These are phyloP conservation scores for Andrena haemorrhoa DNA, from an alignment of 2,888 invertebrate genomes.

Conservation along the genomic window DNA sequence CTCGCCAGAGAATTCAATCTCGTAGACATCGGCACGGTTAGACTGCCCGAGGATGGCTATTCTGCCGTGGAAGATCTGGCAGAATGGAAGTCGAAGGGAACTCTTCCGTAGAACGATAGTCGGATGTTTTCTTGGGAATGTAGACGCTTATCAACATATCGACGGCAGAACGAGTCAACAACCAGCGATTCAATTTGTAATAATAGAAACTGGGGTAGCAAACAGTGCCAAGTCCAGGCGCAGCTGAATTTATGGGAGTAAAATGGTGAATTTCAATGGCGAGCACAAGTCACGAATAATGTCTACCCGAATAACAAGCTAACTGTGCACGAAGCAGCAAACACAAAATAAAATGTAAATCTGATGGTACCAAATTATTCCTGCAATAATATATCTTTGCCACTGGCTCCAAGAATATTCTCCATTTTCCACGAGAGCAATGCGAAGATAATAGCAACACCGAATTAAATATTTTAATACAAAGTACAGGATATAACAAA, in stretches of 20 bases:
- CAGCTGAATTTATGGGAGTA: slow-evolving; percentile 9
- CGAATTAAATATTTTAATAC: no score
- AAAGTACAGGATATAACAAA: no score
- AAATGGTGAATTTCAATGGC: background rate
- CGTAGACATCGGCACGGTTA: background rate
- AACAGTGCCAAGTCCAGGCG: background rate
- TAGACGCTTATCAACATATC: slow-evolving; percentile 13
- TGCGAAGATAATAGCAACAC: no score
- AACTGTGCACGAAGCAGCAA: no score
- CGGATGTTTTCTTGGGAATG: background rate
- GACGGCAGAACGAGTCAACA: slow-evolving; percentile 7
- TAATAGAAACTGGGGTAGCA: background rate
- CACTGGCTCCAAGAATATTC: no score
- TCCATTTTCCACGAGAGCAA: no score
- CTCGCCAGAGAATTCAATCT: background rate
- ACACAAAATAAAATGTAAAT: no score
- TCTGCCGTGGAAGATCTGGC: background rate
- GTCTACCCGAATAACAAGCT: no score
- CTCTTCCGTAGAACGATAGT: background rate
- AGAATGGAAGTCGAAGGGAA: background rate
- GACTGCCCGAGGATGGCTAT: background rate
- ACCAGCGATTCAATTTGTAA: slow-evolving; percentile 4
- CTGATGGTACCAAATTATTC: no score
- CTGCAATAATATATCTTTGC: no score
- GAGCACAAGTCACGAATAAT: no score